Evolutionary conservation across 2,888 invertebrate species (phyloP), one percentile per base, ranked within the genome.

Genomic region (Drosophila dives): DNA sequence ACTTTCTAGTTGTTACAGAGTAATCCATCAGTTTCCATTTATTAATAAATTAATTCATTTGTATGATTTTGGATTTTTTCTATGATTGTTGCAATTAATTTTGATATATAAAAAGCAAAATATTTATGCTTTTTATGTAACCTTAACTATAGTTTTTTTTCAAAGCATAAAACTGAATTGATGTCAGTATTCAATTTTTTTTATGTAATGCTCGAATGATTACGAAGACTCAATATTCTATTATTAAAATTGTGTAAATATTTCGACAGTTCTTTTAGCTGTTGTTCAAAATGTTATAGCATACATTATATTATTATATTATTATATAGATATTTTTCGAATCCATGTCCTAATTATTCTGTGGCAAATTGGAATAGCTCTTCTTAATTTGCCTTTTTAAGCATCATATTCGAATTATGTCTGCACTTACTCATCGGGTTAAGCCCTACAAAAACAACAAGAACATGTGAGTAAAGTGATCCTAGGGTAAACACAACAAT

Each of bases 401-500:
- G n/a, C 11, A 11, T 1, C 11, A 11, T 3, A 50, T 29, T 50
- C 29, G 11, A 50, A 50, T 12, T 20, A n/a, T 38, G 23, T 54
- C 2, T n/a, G 26, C 36, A 20, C 26, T 29, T 29, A 32, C 15
- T 29, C 20, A 56, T 36, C 60, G 29, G 34, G 1, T 32, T 0
- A 29, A 26, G 50, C 29, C 6, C 38, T 1, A 15, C 5, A 23
- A 26, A 3, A 29, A 32, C 17, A 45, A 33, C 20, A 56, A 42
- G 36, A 66, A 53, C n/a, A 32, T 20, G 29, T 36, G 5, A 7
- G n/a, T 32, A 33, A 26, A n/a, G 1, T 55, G 56, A 53, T 56
- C 34, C 53, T 29, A 29, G 40, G 51, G 29, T 45, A 64, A 45
- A 45, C 45, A 45, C 10, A 56, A 56, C 33, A 77, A 38, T 38